Percentiles rank a stretch among this genome's conserved stretches.
Evolutionary conservation across 2,113 vertebrate species (phyloP).

Genomic region (Trematocara unimaculatum): DNA sequence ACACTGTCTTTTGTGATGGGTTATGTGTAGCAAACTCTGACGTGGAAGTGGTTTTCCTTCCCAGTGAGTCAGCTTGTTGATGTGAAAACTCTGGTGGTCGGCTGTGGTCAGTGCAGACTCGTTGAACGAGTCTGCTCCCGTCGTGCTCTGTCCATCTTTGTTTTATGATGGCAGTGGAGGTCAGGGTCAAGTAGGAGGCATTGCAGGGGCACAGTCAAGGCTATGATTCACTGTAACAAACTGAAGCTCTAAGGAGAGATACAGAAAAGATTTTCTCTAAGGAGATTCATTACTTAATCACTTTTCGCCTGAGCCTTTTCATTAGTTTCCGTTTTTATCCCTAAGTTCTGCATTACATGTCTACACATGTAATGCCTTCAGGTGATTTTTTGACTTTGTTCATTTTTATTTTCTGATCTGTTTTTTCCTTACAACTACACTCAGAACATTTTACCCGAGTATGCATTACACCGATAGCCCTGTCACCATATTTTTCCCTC

Average conservation of each 20-base stretch:
- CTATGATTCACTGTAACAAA: neutral
- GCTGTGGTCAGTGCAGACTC: neutral
- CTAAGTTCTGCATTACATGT: accelerated
- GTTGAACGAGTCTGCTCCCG: neutral
- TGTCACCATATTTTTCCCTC: neutral
- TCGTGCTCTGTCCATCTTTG: neutral
- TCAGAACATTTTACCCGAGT: neutral
- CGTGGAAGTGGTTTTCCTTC: neutral
- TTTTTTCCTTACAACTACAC: neutral
- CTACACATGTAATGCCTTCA: neutral
- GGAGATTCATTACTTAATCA: neutral
- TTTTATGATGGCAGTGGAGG: accelerated
- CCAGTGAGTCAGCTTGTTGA: neutral
- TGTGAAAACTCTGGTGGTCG: neutral
- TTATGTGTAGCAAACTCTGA: neutral
- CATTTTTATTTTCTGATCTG: neutral
- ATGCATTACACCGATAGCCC: neutral
- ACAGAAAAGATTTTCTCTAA: neutral
- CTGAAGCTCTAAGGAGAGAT: neutral
- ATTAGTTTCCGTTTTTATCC: neutral
- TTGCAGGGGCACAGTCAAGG: neutral
- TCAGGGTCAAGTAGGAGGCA: neutral
- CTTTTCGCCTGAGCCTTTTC: neutral
- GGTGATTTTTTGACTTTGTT: neutral
- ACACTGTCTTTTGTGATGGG: neutral